Percentiles rank a stretch among this genome's conserved stretches.
Conservation (phyloP, 2,113 vertebrate species). For the Triplophysa rosa region DNA sequence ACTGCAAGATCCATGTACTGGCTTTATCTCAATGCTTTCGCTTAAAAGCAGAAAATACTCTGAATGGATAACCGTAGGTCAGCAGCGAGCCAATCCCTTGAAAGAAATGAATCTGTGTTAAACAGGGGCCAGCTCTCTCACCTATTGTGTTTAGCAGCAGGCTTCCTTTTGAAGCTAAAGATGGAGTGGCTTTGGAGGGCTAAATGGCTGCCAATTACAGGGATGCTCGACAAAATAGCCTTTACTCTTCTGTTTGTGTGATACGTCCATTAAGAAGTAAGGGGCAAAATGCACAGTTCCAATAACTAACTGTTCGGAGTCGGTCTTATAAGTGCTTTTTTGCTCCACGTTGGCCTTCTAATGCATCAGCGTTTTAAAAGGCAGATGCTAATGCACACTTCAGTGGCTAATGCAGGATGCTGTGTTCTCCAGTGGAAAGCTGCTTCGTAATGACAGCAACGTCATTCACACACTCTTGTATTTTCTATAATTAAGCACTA, state of each 20-base stretch:
- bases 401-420: slow-evolving; percentile 28
- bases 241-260: slow-evolving; percentile 46
- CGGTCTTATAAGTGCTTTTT: slow-evolving; percentile 48
- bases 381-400: slow-evolving; percentile 45
- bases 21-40: slow-evolving; percentile 31
- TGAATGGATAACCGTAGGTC: slow-evolving; percentile 31
- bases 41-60: slow-evolving; percentile 6
- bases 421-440: slow-evolving; percentile 31
- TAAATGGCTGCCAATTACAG: slow-evolving; percentile 43
- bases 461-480: not conserved
- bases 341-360: slow-evolving; percentile 37
- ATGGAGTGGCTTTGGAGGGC: slow-evolving; percentile 39
- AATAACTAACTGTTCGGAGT: slow-evolving; percentile 32
- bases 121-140: slow-evolving; percentile 42
- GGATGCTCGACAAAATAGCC: slow-evolving; percentile 16
- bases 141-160: slow-evolving; percentile 44
- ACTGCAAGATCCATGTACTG: slow-evolving; percentile 6
- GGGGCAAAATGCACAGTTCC: slow-evolving; percentile 30
- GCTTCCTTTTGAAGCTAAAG: slow-evolving; percentile 46
- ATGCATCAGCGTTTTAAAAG: slow-evolving; percentile 44
- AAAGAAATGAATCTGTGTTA: slow-evolving; percentile 42
- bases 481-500: not conserved
- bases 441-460: slow-evolving; percentile 23
- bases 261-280: slow-evolving; percentile 47
- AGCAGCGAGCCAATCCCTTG: slow-evolving; percentile 9